These are phyloP conservation scores for Coreoperca whiteheadi DNA, from an alignment of 2,113 vertebrate species.

Conservation along the genomic window DNA sequence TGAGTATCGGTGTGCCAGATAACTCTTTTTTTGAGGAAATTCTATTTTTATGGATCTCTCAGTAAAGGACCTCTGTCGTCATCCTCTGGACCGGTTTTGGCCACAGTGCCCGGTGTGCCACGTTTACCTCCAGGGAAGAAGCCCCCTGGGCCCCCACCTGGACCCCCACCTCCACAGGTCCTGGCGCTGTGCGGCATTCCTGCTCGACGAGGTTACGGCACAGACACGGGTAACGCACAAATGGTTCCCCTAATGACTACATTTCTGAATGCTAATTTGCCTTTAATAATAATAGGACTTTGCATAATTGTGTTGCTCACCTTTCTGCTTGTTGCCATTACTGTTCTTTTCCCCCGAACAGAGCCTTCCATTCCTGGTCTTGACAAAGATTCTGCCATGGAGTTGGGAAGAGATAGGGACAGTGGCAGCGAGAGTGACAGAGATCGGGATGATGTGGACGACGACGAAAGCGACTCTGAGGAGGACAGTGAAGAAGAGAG, in stretches of 20 bases:
- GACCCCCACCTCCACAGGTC: slow-evolving; percentile 94
- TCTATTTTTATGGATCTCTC: slow-evolving; percentile 29
- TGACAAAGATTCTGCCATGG: slow-evolving; percentile 80
- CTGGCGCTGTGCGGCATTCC: slow-evolving; percentile 90
- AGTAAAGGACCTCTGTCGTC: slow-evolving; percentile 84
- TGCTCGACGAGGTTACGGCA: slow-evolving; percentile 84
- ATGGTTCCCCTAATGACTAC: not conserved
- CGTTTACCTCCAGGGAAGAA: slow-evolving; percentile 95
- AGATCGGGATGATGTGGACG: slow-evolving; percentile 86
- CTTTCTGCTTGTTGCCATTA: not conserved
- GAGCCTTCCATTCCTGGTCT: slow-evolving; percentile 73
- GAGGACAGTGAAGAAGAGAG: slow-evolving; percentile 91
- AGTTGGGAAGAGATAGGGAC: slow-evolving; percentile 89
- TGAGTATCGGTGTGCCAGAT: not conserved
- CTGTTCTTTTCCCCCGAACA: not conserved
- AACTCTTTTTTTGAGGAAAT: not conserved
- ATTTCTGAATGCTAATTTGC: not conserved
- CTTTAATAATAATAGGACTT: not conserved
- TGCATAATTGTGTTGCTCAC: not conserved
- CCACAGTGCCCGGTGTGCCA: slow-evolving; percentile 88
- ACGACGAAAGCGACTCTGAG: slow-evolving; percentile 88
- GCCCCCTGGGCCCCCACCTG: slow-evolving; percentile 95
- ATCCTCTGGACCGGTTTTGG: slow-evolving; percentile 84
- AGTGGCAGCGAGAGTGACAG: slow-evolving; percentile 92
- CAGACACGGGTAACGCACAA: slow-evolving; percentile 85